Evolutionary conservation across 2,888 invertebrate genomes (phyloP), one percentile per base, ranked within the genome.

Genomic region (Brenthis hecate): DNA sequence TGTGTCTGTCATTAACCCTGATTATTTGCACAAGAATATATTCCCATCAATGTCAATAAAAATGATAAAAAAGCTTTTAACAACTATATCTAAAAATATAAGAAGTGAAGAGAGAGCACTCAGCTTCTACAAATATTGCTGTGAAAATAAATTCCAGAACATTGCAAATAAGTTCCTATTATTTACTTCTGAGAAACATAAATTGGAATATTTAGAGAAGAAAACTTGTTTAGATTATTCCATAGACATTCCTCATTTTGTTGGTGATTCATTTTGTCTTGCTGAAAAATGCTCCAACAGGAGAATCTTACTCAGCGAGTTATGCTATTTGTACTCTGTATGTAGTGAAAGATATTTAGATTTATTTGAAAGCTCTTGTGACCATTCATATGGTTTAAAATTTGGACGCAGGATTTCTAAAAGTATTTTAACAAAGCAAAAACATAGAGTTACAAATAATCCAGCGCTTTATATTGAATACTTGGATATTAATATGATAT

Each of bases 31-130:
- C 16, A 57, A 77, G 0, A 76, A 86, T 55, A 73, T 89, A 32
- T 86, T 89, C 69, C 85, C 89, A 5, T 76, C 70, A 0, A 88
- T 89, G 86, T 87, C 90, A 3, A 65, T 73, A 2, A 87, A 85
- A 79, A 86, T 87, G 84, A 86, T 81, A 68, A 82, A 78, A 50
- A 88, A 87, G 66, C 71, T 85, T 32, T 72, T 90, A 8, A 74
- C 76, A 16, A 72, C 75, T 2, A 77, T 86, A 70, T 79, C 85
- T 2, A 69, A 70, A 3, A 53, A 83, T 60, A 23, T 89, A 2
- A 80, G 71, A 68, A 77, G 80, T 72, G 78, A 80, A 72, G 62
- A 73, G 1, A 80, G 86, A 66, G 75, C 80, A 13, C 69, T 70
- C 14, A 65, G 66, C 5, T 90, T 89, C 73, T 85, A 80, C 65